phyloP scores from a whole-genome alignment of 1,140 invertebrate species.

The Gonatopus flavifemur region DNA sequence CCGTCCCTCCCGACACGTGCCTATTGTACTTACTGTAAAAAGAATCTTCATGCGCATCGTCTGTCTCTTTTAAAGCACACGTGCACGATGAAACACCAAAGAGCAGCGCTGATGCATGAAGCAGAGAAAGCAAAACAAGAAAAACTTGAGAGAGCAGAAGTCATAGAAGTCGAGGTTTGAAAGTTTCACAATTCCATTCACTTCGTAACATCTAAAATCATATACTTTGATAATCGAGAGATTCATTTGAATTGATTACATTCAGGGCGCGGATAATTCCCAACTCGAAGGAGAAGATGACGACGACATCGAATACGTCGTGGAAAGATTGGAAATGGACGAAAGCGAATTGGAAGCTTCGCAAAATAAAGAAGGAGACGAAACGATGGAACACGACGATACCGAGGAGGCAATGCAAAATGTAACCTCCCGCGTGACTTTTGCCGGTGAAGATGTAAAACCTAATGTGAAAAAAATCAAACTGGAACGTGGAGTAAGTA shows the following conservation, averaged over 20 bases:
- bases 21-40: conserved; percentile 62
- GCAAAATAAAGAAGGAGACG: conserved; percentile 19
- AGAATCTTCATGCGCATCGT: conserved; percentile 64
- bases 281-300: conserved; percentile 25
- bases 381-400: conserved; percentile 31
- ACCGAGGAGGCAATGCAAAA: conserved; percentile 36
- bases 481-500: conserved; percentile 20
- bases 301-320: conserved; percentile 38
- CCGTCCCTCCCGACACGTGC: conserved; percentile 59
- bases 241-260: not conserved
- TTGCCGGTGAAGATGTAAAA: conserved; percentile 28
- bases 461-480: conserved; percentile 29
- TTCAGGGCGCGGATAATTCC: conserved; percentile 8
- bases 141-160: conserved; percentile 19
- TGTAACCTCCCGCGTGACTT: conserved; percentile 15
- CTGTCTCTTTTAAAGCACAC: conserved; percentile 63
- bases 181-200: not conserved
- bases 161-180: conserved; percentile 12
- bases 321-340: conserved; percentile 43
- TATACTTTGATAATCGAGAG: not conserved
- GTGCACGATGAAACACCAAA: conserved; percentile 62
- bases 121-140: conserved; percentile 22
- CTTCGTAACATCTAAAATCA: not conserved
- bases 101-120: conserved; percentile 51
- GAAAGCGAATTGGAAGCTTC: conserved; percentile 32